A percentile compares a stretch with the other conserved stretches of the same genome.
Conservation (phyloP, 2,113 vertebrate species). For the Probosciger aterrimus region DNA sequence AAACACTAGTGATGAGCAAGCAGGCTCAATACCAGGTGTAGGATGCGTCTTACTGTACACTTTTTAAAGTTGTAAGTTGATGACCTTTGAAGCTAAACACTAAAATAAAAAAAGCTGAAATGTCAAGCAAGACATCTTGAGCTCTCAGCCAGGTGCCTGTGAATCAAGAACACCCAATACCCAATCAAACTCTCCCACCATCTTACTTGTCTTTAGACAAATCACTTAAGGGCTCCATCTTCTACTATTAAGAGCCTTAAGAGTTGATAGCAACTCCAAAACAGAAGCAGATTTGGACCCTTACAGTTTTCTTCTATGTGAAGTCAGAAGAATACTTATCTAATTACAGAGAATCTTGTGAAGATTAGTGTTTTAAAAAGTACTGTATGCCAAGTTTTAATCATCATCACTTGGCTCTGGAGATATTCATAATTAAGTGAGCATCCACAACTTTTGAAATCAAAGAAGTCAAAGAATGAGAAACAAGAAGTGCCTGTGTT, state of each 20-base stretch:
- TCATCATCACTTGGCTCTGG: slow-evolving; percentile 37
- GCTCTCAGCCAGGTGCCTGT: slow-evolving; percentile 36
- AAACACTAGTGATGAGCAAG: not conserved
- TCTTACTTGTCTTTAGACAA: slow-evolving; percentile 22
- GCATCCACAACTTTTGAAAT: slow-evolving; percentile 13
- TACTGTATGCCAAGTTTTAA: slow-evolving; percentile 24
- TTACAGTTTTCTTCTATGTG: not conserved
- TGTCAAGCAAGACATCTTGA: slow-evolving; percentile 57
- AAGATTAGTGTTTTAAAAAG: slow-evolving; percentile 50
- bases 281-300: slow-evolving; percentile 17
- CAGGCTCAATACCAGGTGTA: not conserved
- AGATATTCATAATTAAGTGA: slow-evolving; percentile 33
- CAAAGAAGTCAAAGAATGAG: not conserved
- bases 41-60: not conserved
- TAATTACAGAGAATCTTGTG: slow-evolving; percentile 48
- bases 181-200: slow-evolving; percentile 10
- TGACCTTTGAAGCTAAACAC: slow-evolving; percentile 34
- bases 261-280: slow-evolving; percentile 4
- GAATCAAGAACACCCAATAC: slow-evolving; percentile 3
- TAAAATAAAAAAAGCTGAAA: slow-evolving; percentile 32
- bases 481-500: not conserved
- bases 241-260: slow-evolving; percentile 5
- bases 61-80: not conserved
- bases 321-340: slow-evolving; percentile 39
- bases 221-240: slow-evolving; percentile 30